Evolutionary conservation across 2,797 vertebrate species (phyloP), one percentile per base, ranked within the genome.

Genomic region (Enteromius anoplus): DNA sequence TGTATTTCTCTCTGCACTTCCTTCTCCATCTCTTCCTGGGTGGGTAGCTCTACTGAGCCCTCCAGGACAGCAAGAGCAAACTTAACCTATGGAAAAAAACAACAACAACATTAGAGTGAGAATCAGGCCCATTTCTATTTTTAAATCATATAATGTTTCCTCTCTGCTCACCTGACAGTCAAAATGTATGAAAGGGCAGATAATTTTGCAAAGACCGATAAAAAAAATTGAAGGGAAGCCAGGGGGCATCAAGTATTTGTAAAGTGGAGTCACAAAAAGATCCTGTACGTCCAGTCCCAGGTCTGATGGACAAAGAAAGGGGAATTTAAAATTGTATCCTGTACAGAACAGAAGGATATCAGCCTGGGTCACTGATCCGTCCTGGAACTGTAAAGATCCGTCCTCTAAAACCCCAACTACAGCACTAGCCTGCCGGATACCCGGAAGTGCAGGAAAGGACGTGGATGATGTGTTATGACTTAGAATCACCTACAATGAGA

Each of bases 291-390:
- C 81, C 73, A 95, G 66, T 37, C 91, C 89, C 80, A 95, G 88
- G 53, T 86, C 75, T 8, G 80, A 80, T 0, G 79, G 78, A 0
- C 89, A 73, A 81, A 96, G 88, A 87, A 94, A 96, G 0, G 92
- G 93, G 64, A 89, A 96, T 14, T 58, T 88, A 89, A 94, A 96
- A 68, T 90, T 93, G 89, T 96, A 96, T 0, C 95, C 96, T 0
- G 95, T 96, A 86, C 96, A 96, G 88, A 95, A 90, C 60, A 96
- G 89, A 85, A 96, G 90, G 8, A 91, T 87, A 9, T 96, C 92
- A 0, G 94, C 91, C 0, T 12, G 0, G 47, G 72, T 34, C 68
- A 85, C 60, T 0, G 87, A 91, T 45, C 93, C 93, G 0, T 96
- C 94, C 89, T 91, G 87, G 83, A 94, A 93, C 42, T 81, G 84